Evolutionary conservation across 1,140 invertebrate species (phyloP).

Genomic region (Euura lappo): DNA sequence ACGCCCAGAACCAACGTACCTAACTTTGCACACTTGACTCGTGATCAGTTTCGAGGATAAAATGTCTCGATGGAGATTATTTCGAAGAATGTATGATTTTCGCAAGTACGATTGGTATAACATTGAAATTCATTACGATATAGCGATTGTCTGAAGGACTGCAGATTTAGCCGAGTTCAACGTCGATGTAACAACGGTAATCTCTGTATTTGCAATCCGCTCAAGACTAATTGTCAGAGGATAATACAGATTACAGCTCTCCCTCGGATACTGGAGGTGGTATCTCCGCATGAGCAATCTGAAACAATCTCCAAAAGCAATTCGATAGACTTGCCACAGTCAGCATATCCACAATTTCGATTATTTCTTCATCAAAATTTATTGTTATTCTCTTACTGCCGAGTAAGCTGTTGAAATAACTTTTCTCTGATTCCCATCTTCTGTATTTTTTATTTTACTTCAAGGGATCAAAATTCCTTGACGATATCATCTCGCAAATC

Average conservation of each 20-base stretch:
- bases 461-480: neutral
- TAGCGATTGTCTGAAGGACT: no score
- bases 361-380: conserved; percentile 1
- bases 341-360: neutral
- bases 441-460: neutral
- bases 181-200: neutral
- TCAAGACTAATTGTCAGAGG: conserved; percentile 29
- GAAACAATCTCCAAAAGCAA: conserved; percentile 25
- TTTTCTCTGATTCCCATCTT: neutral
- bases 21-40: neutral
- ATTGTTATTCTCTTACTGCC: neutral
- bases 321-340: conserved; percentile 10
- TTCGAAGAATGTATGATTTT: no score
- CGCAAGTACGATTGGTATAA: no score
- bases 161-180: no score
- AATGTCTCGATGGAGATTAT: no score
- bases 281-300: conserved; percentile 23
- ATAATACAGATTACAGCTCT: conserved; percentile 32
- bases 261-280: neutral
- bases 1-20: conserved; percentile 24
- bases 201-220: conserved; percentile 3
- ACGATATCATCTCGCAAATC: neutral
- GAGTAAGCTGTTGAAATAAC: neutral
- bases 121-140: no score
- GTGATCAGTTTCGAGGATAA: neutral